A percentile compares a stretch with the other conserved stretches of the same genome.
These are phyloP conservation scores for Anagrus nilaparvatae DNA, from an alignment of 1,140 invertebrate genomes.

Conservation along the genomic window DNA sequence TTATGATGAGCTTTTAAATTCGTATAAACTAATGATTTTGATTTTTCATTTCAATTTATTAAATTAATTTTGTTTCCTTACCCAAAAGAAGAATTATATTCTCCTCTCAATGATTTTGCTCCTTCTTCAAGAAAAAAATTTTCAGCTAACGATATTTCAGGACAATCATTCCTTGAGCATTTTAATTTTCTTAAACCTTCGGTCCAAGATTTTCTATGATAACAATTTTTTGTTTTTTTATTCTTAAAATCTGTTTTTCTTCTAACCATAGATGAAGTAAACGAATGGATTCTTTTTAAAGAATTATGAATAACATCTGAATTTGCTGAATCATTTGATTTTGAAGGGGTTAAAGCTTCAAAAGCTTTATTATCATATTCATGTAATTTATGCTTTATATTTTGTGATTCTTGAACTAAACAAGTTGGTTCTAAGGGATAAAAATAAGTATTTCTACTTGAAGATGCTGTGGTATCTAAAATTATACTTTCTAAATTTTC, in stretches of 20 bases:
- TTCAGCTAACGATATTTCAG: conserved; percentile 15
- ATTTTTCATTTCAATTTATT: too few species aligned
- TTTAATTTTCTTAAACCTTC: conserved; percentile 10
- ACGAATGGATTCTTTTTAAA: conserved; percentile 4
- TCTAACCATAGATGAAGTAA: conserved; percentile 13
- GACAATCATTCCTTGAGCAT: not conserved
- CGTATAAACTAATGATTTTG: too few species aligned
- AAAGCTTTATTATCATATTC: conserved; percentile 19
- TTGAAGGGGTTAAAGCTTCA: conserved; percentile 16
- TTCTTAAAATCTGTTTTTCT: too few species aligned
- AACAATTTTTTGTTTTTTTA: conserved; percentile 10
- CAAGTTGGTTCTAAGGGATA: conserved; percentile 21
- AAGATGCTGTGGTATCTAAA: not conserved
- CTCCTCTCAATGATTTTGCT: conserved; percentile 10
- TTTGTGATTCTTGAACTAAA: conserved; percentile 9
- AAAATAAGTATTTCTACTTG: too few species aligned
- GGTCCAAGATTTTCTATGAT: conserved; percentile 30
- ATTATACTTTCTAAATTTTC: conserved; percentile 2
- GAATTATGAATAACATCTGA: too few species aligned
- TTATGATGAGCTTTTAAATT: too few species aligned
- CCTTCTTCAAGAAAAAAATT: conserved; percentile 20
- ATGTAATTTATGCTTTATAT: too few species aligned
- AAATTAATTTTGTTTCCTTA: too few species aligned
- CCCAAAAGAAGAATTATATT: conserved; percentile 12
- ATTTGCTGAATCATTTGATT: too few species aligned